Evolutionary conservation across 2,113 vertebrate genomes (phyloP).

Genomic region (Phaethon lepturus): DNA sequence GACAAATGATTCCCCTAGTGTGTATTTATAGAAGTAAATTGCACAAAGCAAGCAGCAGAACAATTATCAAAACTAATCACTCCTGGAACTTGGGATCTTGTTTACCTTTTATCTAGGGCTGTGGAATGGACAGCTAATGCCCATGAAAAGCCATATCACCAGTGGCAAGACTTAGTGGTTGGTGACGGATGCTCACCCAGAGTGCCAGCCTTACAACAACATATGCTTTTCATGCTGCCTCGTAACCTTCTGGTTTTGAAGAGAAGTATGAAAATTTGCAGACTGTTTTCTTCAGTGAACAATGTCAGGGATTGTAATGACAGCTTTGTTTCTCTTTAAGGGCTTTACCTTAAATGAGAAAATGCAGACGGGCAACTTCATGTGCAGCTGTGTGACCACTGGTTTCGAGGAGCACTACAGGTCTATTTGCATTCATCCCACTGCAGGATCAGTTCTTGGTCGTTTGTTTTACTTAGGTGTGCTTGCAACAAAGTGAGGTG

Average conservation of each 20-base stretch:
- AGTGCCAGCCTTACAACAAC: background rate
- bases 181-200: background rate
- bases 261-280: background rate
- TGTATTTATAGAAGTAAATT: conserved; percentile 52
- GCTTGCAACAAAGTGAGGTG: background rate
- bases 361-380: background rate
- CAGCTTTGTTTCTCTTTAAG: background rate
- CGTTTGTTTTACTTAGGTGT: background rate
- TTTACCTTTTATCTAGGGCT: conserved; percentile 54
- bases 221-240: background rate
- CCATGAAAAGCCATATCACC: conserved; percentile 1
- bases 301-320: background rate
- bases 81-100: conserved; percentile 48
- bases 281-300: background rate
- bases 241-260: background rate
- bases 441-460: background rate
- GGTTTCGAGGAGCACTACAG: background rate
- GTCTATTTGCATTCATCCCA: background rate
- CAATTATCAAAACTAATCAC: conserved; percentile 62
- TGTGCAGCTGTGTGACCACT: background rate
- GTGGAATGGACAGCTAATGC: conserved; percentile 26
- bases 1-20: conserved; percentile 54
- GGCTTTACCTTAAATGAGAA: background rate
- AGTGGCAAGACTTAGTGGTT: background rate
- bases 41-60: conserved; percentile 37